Evolutionary conservation across 1,140 invertebrate genomes (phyloP), one percentile per base, ranked within the genome.

Genomic region (Steinernema khuongi): DNA sequence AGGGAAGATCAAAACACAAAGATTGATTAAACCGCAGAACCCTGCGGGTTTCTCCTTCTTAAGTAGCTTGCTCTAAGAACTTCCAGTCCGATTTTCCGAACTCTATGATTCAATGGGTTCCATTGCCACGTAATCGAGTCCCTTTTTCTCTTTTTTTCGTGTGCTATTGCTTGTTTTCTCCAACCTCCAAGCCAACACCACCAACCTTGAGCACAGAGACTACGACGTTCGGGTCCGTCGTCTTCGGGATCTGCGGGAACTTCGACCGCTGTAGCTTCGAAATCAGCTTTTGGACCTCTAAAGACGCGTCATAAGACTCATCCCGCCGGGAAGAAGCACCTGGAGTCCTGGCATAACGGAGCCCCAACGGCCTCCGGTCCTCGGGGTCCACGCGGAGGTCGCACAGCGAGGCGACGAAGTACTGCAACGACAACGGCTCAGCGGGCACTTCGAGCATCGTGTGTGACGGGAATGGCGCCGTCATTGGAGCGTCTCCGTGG

Each of bases 241-340:
- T 69, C 69, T 67, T 79, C 77, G 26, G 29, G 32, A 30, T 68
- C 28, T 14, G 22, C 28, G 30, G 67, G 22, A 31, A 75, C 31
- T 68, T 78, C 74, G 73, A 33, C 19, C 60, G 74, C n/a, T 70
- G 72, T 4, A 78, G 60, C 19, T 71, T 78, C 31, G 28, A 29
- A 19, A 79, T 31, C 22, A 78, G 26, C 33, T 50, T 68, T 75
- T 79, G 77, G 30, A 78, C 77, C 75, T 78, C 77, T 77, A 41
- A 72, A 76, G 43, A 17, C n/a, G 36, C 44, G 31, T 74, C 67
- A 29, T 28, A 31, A 67, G 29, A n/a, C 18, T 29, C 26, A 71
- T 76, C 31, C 17, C 36, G 36, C 36, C 7, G 36, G n/a, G 11
- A 60, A 60, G 11, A 4, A 17, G 11, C 71, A 74, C 75, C 75